Conservation (phyloP, 2,113 vertebrate species). For the Oreochromis aureus region DNA sequence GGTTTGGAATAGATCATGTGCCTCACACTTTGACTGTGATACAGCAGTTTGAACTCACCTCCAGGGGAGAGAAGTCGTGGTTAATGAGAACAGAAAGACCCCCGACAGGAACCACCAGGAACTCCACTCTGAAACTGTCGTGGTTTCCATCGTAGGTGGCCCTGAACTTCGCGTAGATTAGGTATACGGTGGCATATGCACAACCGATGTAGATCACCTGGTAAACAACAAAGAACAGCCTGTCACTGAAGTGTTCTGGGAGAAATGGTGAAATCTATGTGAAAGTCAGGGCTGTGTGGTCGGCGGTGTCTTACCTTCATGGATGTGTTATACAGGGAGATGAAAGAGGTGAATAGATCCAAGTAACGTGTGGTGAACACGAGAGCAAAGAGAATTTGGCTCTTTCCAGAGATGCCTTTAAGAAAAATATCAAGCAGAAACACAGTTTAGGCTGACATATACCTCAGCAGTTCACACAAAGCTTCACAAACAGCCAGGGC, state of each 20-base stretch:
- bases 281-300: not conserved
- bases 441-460: not conserved
- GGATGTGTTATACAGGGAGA: conserved; percentile 94
- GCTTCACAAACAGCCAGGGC: not conserved
- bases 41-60: conserved; percentile 71
- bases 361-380: conserved; percentile 97
- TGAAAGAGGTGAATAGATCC: conserved; percentile 96
- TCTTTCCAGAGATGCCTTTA: conserved; percentile 97
- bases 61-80: conserved; percentile 92
- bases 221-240: not conserved
- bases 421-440: not conserved
- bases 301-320: conserved; percentile 85
- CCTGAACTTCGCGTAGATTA: conserved; percentile 96
- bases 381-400: conserved; percentile 96
- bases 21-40: no score
- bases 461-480: not conserved
- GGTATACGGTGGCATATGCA: conserved; percentile 89
- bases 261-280: not conserved
- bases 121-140: conserved; percentile 95
- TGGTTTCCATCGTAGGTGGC: conserved; percentile 98
- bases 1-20: rapidly evolving
- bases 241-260: not conserved
- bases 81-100: conserved; percentile 94
- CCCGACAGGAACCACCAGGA: conserved; percentile 93
- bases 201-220: conserved; percentile 95